These are phyloP conservation scores for Acanthacorydalis orientalis DNA, from an alignment of 2,888 invertebrate species.

Conservation along the genomic window DNA sequence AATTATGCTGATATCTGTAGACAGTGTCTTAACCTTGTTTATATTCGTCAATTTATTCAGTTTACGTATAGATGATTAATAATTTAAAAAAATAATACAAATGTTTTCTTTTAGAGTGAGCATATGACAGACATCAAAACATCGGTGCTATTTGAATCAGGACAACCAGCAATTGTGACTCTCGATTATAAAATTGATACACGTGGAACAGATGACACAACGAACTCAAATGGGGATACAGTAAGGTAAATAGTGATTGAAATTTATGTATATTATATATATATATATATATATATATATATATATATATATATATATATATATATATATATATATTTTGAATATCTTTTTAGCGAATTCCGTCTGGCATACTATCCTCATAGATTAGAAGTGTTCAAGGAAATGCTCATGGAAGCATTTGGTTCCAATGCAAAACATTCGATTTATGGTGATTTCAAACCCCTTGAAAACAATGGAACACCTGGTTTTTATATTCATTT, in stretches of 20 bases:
- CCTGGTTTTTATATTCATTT: slow-evolving; percentile 80
- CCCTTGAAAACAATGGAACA: slow-evolving; percentile 37
- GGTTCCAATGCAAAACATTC: slow-evolving; percentile 42
- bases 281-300: background rate
- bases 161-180: slow-evolving; percentile 59
- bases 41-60: too few relatives aligned
- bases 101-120: slow-evolving; percentile 40
- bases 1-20: too few relatives aligned
- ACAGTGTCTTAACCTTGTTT: too few relatives aligned
- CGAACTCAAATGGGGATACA: slow-evolving; percentile 12
- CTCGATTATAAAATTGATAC: slow-evolving; percentile 66
- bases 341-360: slow-evolving; percentile 45
- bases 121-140: slow-evolving; percentile 73
- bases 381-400: slow-evolving; percentile 49
- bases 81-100: too few relatives aligned
- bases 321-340: background rate
- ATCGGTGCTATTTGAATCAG: slow-evolving; percentile 63
- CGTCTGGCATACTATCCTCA: slow-evolving; percentile 81
- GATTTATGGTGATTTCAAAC: slow-evolving; percentile 70
- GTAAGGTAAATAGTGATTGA: slow-evolving; percentile 16
- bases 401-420: slow-evolving; percentile 55
- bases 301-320: too few relatives aligned
- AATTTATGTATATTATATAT: background rate
- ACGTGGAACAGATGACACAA: slow-evolving; percentile 16
- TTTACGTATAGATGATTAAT: too few relatives aligned